phyloP scores from a whole-genome alignment of 2,113 vertebrate genomes.

The Nasalis larvatus region DNA sequence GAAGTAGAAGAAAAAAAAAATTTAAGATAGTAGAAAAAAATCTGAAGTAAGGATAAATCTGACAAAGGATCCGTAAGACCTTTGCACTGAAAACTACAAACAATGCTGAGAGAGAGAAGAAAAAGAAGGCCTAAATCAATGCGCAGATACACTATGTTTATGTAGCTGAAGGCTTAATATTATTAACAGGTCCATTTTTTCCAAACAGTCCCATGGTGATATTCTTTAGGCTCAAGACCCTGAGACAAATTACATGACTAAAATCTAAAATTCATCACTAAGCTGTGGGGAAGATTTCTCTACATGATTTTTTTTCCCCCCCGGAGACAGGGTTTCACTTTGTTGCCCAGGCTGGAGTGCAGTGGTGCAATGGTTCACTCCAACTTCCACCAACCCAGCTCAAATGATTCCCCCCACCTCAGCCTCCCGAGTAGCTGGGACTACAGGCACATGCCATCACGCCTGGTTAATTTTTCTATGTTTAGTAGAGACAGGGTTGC shows the following conservation, averaged over 20 bases:
- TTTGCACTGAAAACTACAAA: not conserved
- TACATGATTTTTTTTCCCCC: not conserved
- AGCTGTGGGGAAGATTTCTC: not conserved
- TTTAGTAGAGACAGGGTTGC: too few relatives aligned
- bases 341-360: too few relatives aligned
- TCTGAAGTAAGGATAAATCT: not conserved
- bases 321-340: too few relatives aligned
- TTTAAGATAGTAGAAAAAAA: not conserved
- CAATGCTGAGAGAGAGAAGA: not conserved
- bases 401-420: too few relatives aligned
- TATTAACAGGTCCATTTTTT: not conserved
- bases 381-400: too few relatives aligned
- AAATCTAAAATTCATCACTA: not conserved
- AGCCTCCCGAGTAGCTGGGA: too few relatives aligned
- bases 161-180: not conserved
- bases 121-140: not conserved
- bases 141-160: not conserved
- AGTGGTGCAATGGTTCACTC: too few relatives aligned
- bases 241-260: not conserved
- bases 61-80: not conserved
- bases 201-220: not conserved
- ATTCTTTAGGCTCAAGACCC: not conserved
- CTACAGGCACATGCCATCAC: too few relatives aligned
- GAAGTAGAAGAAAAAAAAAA: too few relatives aligned
- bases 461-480: too few relatives aligned